Percentiles rank a stretch among this genome's conserved stretches.
Conservation (phyloP, 2,113 vertebrate genomes). For the Pyrgilauda ruficollis region DNA sequence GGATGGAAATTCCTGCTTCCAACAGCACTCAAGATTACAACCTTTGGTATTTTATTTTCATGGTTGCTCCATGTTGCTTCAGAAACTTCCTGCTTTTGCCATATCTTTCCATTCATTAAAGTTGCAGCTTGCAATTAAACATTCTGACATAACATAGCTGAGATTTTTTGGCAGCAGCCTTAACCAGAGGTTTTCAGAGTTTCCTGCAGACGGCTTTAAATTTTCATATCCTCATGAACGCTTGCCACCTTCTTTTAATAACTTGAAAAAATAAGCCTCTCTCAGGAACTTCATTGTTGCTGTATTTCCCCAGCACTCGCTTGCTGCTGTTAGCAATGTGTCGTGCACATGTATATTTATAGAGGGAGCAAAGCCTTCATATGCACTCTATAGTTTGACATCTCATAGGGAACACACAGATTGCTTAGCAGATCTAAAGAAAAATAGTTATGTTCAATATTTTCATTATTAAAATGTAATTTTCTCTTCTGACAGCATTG, state of each 20-base stretch:
- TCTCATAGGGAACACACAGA: conserved; percentile 57
- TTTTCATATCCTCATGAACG: conserved; percentile 72
- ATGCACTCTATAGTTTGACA: conserved; percentile 43
- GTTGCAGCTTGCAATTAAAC: conserved; percentile 68
- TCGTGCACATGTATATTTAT: conserved; percentile 67
- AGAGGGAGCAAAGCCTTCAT: conserved; percentile 53
- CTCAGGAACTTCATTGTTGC: conserved; percentile 68
- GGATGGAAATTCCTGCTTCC: conserved; percentile 7
- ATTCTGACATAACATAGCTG: conserved; percentile 75
- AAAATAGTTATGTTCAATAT: conserved; percentile 53
- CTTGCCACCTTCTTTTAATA: conserved; percentile 75
- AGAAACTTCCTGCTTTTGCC: conserved; percentile 67
- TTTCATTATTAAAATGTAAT: conserved; percentile 56
- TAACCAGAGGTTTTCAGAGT: conserved; percentile 70
- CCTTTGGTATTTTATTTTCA: conserved; percentile 58
- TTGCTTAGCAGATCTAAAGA: conserved; percentile 58
- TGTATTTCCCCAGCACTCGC: conserved; percentile 49
- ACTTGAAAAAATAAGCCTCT: conserved; percentile 69
- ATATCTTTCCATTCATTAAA: conserved; percentile 76
- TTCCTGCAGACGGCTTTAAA: conserved; percentile 70
- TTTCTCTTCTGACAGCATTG: conserved; percentile 6
- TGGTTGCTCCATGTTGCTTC: conserved; percentile 28
- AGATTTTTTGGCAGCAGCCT: conserved; percentile 70
- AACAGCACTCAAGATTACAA: not conserved
- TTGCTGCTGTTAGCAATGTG: conserved; percentile 61